A percentile compares a stretch with the other conserved stretches of the same genome.
These are phyloP conservation scores for Campylomormyrus tamandua DNA, from an alignment of 2,113 vertebrate genomes.

Conservation along the genomic window DNA sequence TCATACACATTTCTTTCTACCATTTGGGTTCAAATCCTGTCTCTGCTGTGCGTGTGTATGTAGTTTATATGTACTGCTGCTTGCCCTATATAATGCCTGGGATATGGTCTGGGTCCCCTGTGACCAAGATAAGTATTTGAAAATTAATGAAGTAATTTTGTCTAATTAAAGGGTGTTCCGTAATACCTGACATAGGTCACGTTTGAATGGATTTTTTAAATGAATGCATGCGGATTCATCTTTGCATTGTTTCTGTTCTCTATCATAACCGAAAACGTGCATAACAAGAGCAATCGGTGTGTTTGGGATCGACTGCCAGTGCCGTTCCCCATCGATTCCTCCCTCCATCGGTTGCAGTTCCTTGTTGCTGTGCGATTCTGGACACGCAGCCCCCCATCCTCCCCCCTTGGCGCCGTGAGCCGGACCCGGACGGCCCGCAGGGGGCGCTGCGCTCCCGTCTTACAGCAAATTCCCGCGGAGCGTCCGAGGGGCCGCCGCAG, in stretches of 20 bases:
- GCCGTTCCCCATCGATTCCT: constrained; percentile 42
- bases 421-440: constrained; percentile 19
- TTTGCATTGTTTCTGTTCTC: background rate
- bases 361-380: constrained; percentile 66
- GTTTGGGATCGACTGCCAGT: constrained; percentile 30
- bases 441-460: constrained; percentile 28
- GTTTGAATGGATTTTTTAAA: background rate
- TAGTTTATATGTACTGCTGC: background rate
- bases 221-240: background rate
- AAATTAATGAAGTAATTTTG: background rate
- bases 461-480: background rate
- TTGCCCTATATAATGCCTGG: background rate
- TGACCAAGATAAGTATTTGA: background rate
- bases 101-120: background rate
- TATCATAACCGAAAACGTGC: background rate
- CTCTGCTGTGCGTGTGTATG: background rate
- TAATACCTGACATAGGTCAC: background rate
- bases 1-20: background rate
- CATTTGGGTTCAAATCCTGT: background rate
- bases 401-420: background rate
- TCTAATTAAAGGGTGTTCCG: background rate
- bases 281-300: background rate
- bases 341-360: constrained; percentile 53
- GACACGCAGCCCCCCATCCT: constrained; percentile 32
- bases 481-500: background rate